phyloP scores from a whole-genome alignment of 2,888 invertebrate species.

The Acronicta alni region DNA sequence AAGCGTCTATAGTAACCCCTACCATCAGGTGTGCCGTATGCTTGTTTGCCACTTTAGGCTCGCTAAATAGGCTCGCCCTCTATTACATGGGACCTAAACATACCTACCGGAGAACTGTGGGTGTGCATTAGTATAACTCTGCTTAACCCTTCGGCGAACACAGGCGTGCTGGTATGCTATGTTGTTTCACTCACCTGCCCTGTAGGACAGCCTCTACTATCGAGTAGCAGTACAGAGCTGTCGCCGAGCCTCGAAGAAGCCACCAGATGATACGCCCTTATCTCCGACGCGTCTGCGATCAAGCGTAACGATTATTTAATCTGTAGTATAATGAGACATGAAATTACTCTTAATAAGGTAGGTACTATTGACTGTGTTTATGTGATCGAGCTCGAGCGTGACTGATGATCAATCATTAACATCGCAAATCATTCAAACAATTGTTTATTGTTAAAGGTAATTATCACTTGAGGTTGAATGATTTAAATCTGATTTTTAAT shows the following conservation, averaged over 20 bases:
- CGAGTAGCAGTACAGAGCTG: slow-evolving; percentile 93
- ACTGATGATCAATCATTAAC: slow-evolving; percentile 24
- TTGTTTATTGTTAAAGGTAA: not conserved
- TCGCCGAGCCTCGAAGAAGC: slow-evolving; percentile 94
- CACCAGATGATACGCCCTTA: slow-evolving; percentile 93
- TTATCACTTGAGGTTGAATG: not conserved
- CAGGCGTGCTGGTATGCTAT: too few species aligned
- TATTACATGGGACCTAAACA: too few species aligned
- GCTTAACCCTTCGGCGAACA: too few species aligned
- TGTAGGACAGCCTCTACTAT: slow-evolving; percentile 94
- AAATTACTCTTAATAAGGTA: slow-evolving; percentile 29
- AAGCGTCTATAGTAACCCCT: too few species aligned
- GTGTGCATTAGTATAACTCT: too few species aligned
- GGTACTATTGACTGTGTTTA: slow-evolving; percentile 10
- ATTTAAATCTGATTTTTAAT: slow-evolving; percentile 3
- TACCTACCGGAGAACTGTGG: too few species aligned
- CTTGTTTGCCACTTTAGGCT: too few species aligned
- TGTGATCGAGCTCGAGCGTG: slow-evolving; percentile 6
- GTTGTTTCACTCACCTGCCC: slow-evolving; percentile 83
- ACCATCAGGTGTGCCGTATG: too few species aligned
- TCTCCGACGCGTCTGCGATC: slow-evolving; percentile 84
- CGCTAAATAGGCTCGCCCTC: too few species aligned
- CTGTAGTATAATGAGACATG: slow-evolving; percentile 38
- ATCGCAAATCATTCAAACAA: slow-evolving; percentile 4
- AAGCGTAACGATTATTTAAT: slow-evolving; percentile 14